These are phyloP conservation scores for Momotus momota DNA, from an alignment of 2,797 vertebrate species.

Conservation along the genomic window DNA sequence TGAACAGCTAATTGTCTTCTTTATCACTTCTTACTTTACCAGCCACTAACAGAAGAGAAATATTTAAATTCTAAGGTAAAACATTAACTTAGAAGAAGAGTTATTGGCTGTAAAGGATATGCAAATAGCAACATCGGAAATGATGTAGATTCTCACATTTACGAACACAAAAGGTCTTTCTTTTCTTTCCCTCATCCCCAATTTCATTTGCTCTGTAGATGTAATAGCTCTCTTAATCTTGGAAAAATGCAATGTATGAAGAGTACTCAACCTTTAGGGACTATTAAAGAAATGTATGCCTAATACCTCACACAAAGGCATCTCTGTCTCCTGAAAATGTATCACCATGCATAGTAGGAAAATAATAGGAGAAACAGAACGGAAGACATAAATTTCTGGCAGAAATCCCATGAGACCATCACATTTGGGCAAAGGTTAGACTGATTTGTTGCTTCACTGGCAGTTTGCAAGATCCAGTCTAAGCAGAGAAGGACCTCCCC, in stretches of 20 bases:
- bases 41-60: background rate
- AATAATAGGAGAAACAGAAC: conserved; percentile 25
- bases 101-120: conserved; percentile 72
- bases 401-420: background rate
- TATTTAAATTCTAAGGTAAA: conserved; percentile 1
- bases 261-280: conserved; percentile 35
- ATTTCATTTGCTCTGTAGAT: conserved; percentile 63
- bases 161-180: conserved; percentile 55
- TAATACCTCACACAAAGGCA: conserved; percentile 1
- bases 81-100: conserved; percentile 72
- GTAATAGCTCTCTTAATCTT: conserved; percentile 70
- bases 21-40: background rate
- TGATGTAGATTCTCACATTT: conserved; percentile 71
- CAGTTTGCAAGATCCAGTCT: background rate
- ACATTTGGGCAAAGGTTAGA: background rate
- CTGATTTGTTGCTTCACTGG: background rate
- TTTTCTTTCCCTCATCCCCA: conserved; percentile 59
- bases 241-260: conserved; percentile 45
- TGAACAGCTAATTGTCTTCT: background rate
- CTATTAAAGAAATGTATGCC: conserved; percentile 33
- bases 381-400: conserved; percentile 32
- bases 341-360: conserved; percentile 17
- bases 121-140: conserved; percentile 74
- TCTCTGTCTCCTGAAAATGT: background rate
- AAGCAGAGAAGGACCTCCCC: background rate